Conservation (phyloP, 2,888 invertebrate genomes). For the Crioceris asparagi region DNA sequence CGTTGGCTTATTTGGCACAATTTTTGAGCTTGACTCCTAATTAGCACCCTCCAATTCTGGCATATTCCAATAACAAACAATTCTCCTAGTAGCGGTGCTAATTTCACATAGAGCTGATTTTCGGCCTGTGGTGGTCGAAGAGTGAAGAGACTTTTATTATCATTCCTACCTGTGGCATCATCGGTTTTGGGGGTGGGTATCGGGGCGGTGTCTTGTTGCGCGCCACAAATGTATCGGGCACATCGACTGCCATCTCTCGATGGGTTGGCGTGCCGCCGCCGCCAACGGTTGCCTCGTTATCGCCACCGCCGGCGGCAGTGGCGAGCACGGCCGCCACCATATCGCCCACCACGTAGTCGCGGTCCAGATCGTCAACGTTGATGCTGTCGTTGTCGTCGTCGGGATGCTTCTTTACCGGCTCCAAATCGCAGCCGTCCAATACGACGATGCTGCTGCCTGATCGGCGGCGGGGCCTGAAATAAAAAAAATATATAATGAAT, state of each 20-base stretch:
- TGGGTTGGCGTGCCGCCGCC: conserved; percentile 80
- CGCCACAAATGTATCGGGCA: conserved; percentile 88
- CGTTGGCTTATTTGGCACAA: too few species aligned
- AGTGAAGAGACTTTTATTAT: too few species aligned
- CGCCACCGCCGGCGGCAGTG: conserved; percentile 55
- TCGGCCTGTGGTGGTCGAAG: too few species aligned
- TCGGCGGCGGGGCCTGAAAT: conserved; percentile 66
- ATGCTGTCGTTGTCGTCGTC: too few species aligned
- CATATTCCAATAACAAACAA: too few species aligned
- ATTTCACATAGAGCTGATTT: too few species aligned
- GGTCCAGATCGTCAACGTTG: conserved; percentile 45
- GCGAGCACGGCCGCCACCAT: conserved; percentile 75
- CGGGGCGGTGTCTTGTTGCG: conserved; percentile 84
- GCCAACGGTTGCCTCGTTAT: too few species aligned
- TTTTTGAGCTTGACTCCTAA: too few species aligned
- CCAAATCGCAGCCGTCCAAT: conserved; percentile 57
- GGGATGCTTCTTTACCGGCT: conserved; percentile 47
- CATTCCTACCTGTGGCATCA: conserved; percentile 24
- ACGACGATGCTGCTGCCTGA: conserved; percentile 75
- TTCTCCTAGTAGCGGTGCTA: too few species aligned
- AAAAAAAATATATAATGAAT: conserved; percentile 9
- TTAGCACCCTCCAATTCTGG: too few species aligned
- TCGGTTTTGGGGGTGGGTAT: conserved; percentile 69
- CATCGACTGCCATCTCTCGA: conserved; percentile 98
- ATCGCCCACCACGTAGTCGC: conserved; percentile 50